Evolutionary conservation across 2,113 vertebrate species (phyloP), one percentile per base, ranked within the genome.

Genomic region (Elaphurus davidianus): DNA sequence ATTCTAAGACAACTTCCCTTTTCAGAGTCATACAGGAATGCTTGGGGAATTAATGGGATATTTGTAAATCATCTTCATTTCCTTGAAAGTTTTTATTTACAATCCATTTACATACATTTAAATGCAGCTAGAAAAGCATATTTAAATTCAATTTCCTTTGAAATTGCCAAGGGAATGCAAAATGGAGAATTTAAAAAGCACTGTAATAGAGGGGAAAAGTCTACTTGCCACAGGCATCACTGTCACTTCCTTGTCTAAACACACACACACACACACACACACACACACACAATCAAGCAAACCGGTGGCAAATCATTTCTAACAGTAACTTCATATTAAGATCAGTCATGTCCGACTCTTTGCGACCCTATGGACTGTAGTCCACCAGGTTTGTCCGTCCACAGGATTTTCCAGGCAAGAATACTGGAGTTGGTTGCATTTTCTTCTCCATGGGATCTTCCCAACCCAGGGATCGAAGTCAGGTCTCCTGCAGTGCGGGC

Each of bases 91-190:
- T 98, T 98, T 97, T 97, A 98, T 97, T 98, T 97, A 97, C 93
- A 97, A 98, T 74, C 74, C 82, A 98, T 97, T 98, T 97, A 95
- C 94, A 98, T 98, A 98, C 84, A 98, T 98, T 98, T 97, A 97
- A 97, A 98, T 98, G 96, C 86, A 93, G 95, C 93, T 94, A 97
- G 97, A 96, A 98, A 97, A 93, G 71, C 96, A 97, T 96, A 94
- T 97, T 97, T 96, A 97, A 98, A 98, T 98, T 96, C 89, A 97
- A 94, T 98, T 98, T 97, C 96, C 96, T 92, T 95, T 98, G 93
- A 97, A 98, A 97, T 87, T 98, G 90, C 94, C 97, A 97, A 98
- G 95, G 95, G 97, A 97, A 57, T 87, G 52, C 86, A 97, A 97
- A n/a, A 90, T 36, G 86, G 59, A 97, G 74, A 97, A 97, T 96